Percentiles rank a stretch among this genome's conserved stretches.
phyloP scores from a whole-genome alignment of 2,888 invertebrate species.

The Mesoligia furuncula region DNA sequence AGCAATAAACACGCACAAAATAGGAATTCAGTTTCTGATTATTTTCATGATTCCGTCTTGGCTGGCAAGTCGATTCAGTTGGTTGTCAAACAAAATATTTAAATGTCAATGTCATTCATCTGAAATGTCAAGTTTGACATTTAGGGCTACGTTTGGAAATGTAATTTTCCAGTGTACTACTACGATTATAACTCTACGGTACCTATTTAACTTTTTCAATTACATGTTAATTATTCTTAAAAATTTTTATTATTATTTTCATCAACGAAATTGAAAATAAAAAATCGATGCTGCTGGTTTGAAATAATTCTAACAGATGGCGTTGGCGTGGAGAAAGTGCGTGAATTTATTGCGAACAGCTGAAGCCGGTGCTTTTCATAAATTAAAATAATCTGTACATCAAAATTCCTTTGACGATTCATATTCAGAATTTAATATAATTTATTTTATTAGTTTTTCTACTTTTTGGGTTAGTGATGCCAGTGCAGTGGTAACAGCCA shows the following conservation, averaged over 20 bases:
- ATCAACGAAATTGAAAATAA: too few relatives aligned
- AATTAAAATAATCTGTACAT: neutral
- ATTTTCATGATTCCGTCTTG: slow-evolving; percentile 2
- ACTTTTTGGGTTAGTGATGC: neutral
- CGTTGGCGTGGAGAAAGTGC: slow-evolving; percentile 1
- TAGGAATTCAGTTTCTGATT: slow-evolving; percentile 6
- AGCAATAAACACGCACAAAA: neutral
- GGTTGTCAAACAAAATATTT: slow-evolving; percentile 33
- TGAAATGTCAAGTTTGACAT: slow-evolving; percentile 17
- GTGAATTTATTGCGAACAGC: slow-evolving; percentile 24
- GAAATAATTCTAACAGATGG: slow-evolving; percentile 39
- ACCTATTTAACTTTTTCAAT: neutral
- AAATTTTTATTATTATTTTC: neutral
- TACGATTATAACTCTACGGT: too few relatives aligned
- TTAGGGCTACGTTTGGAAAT: slow-evolving; percentile 19
- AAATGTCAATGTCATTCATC: neutral
- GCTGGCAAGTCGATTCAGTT: neutral
- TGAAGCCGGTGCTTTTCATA: slow-evolving; percentile 9
- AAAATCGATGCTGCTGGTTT: neutral
- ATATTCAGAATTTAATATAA: neutral
- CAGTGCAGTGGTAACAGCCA: neutral
- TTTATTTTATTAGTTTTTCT: neutral
- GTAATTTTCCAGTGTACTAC: neutral
- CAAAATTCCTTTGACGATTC: slow-evolving; percentile 9
- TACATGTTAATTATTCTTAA: too few relatives aligned